A percentile compares a stretch with the other conserved stretches of the same genome.
Conservation (phyloP, 2,888 invertebrate genomes). For the Papilio protenor region DNA sequence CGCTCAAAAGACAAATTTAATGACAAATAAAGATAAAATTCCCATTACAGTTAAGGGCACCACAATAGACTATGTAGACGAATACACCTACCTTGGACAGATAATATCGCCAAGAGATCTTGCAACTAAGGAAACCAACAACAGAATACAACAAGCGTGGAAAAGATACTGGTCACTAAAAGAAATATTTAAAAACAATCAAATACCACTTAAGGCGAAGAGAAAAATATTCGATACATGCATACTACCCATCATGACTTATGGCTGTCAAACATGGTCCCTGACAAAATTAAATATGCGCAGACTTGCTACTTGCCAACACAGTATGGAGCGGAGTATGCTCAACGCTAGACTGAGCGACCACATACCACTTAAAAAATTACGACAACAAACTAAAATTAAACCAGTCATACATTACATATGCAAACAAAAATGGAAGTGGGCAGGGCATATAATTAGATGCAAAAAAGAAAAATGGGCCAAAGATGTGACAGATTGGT, state of each 20-base stretch:
- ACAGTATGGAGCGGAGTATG: not conserved
- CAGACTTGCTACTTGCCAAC: too few relatives aligned
- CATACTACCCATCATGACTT: too few relatives aligned
- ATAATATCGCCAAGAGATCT: not conserved
- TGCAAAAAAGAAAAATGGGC: too few relatives aligned
- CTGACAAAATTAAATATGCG: too few relatives aligned
- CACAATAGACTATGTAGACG: not conserved
- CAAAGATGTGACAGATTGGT: too few relatives aligned
- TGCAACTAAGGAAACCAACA: not conserved
- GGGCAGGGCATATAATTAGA: too few relatives aligned
- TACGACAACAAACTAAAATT: too few relatives aligned
- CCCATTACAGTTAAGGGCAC: not conserved
- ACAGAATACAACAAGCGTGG: not conserved
- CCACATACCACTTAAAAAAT: not conserved
- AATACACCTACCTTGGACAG: not conserved
- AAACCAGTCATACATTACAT: too few relatives aligned
- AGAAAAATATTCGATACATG: not conserved
- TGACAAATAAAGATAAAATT: too few relatives aligned
- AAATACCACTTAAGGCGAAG: not conserved
- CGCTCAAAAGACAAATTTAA: not conserved
- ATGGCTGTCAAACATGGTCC: too few relatives aligned
- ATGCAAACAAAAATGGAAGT: too few relatives aligned
- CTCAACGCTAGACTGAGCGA: not conserved
- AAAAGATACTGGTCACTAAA: not conserved
- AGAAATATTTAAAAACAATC: not conserved